Conservation (phyloP, 2,113 vertebrate genomes). For the Lamprotornis superbus region DNA sequence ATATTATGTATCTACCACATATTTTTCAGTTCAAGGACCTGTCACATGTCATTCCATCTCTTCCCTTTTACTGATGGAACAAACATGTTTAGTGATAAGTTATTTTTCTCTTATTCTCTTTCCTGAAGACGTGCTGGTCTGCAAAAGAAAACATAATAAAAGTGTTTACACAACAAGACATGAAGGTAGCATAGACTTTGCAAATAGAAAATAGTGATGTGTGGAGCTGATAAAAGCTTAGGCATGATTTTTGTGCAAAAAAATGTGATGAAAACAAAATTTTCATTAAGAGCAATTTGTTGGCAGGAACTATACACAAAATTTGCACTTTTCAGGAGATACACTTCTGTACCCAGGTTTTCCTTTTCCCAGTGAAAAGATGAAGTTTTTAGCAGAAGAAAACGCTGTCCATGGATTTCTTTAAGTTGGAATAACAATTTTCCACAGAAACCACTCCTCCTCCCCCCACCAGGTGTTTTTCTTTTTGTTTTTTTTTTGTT, state of each 20-base stretch:
- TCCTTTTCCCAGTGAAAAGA: not conserved
- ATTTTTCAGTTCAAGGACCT: conserved; percentile 24
- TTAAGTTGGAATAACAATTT: not conserved
- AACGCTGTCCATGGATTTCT: not conserved
- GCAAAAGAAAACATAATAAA: not conserved
- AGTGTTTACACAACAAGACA: not conserved
- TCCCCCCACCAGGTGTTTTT: not conserved
- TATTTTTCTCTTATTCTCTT: not conserved
- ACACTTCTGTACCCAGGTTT: not conserved
- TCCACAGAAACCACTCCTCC: not conserved
- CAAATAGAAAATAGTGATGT: not conserved
- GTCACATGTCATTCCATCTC: not conserved
- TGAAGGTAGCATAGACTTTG: not conserved
- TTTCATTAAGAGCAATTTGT: not conserved
- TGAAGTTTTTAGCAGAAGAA: not conserved
- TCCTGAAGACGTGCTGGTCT: not conserved
- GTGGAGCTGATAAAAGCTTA: not conserved
- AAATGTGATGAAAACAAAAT: not conserved
- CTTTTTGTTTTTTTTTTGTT: not conserved
- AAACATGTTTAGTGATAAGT: not conserved
- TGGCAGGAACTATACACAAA: not conserved
- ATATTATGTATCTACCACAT: not conserved
- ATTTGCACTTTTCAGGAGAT: not conserved
- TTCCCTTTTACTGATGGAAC: conserved; percentile 3
- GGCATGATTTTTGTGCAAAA: not conserved